Evolutionary conservation across 37 sponge, comb jelly and placozoan genomes (phyloP).

Genomic region (Mnemiopsis leidyi): DNA sequence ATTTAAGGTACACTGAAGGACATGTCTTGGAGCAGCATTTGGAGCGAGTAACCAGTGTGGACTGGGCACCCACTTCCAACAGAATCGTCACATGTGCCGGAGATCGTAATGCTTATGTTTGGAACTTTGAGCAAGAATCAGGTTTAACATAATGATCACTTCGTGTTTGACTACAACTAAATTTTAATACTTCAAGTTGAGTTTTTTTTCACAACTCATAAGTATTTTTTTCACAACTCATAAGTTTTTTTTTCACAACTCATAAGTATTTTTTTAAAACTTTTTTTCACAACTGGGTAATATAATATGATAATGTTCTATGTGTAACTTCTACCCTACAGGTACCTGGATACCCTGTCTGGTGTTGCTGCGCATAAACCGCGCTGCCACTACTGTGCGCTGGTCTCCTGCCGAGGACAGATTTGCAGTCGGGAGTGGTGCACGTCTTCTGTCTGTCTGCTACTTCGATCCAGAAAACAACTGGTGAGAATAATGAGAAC

Average conservation of each 20-base stretch:
- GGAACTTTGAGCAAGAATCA: slow-evolving; percentile 71
- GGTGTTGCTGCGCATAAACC: slow-evolving; percentile 95
- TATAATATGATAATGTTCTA: not conserved
- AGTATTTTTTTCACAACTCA: no score
- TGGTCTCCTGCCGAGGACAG: slow-evolving; percentile 98
- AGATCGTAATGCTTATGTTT: slow-evolving; percentile 99
- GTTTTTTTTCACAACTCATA: no score
- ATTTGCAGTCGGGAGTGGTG: slow-evolving; percentile 99
- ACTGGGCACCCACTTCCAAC: slow-evolving; percentile 93
- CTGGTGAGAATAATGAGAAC: slow-evolving; percentile 89
- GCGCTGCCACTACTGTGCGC: slow-evolving; percentile 95
- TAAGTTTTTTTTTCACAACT: no score
- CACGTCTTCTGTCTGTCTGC: slow-evolving; percentile 93
- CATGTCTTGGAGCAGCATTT: slow-evolving; percentile 73
- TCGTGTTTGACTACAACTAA: no score
- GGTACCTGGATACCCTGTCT: slow-evolving; percentile 90
- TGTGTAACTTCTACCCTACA: not conserved
- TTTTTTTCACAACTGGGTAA: no score
- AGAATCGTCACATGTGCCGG: slow-evolving; percentile 94
- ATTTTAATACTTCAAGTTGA: no score
- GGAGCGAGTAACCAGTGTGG: slow-evolving; percentile 90
- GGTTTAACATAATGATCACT: no score
- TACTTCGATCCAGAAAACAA: slow-evolving; percentile 97
- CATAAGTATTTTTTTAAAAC: no score
- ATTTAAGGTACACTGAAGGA: not conserved